Percentiles rank a stretch among this genome's conserved stretches.
Conservation (phyloP, 2,113 vertebrate genomes). For the Seriola dumerili region DNA sequence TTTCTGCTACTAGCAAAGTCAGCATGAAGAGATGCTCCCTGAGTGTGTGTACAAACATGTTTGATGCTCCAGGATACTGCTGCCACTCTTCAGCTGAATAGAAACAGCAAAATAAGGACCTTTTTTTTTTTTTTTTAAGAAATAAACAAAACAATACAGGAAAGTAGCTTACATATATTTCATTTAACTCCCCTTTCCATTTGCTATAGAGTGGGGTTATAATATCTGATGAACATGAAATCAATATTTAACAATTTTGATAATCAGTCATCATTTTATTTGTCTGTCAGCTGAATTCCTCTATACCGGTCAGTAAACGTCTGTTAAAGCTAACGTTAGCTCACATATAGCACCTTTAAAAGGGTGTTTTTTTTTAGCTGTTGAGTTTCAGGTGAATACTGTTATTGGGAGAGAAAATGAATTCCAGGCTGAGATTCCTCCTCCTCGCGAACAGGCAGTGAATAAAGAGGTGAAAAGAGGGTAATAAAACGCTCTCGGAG, state of each 20-base stretch:
- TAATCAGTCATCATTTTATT: too few relatives aligned
- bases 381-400: background rate
- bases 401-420: slow-evolving; percentile 7
- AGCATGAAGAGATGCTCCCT: slow-evolving; percentile 64
- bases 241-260: too few relatives aligned
- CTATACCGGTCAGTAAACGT: too few relatives aligned
- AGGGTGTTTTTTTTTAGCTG: background rate
- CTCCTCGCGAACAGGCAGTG: background rate
- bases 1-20: slow-evolving; percentile 72
- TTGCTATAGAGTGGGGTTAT: too few relatives aligned
- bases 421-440: background rate
- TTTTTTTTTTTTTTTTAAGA: background rate
- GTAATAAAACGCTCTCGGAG: slow-evolving; percentile 20
- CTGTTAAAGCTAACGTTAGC: too few relatives aligned
- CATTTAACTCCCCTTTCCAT: too few relatives aligned
- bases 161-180: background rate
- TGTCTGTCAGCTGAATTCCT: too few relatives aligned
- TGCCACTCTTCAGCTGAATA: slow-evolving; percentile 24
- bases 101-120: slow-evolving; percentile 2
- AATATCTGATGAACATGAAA: too few relatives aligned
- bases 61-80: slow-evolving; percentile 46
- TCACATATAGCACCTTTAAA: background rate
- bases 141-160: slow-evolving; percentile 4
- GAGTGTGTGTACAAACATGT: slow-evolving; percentile 60
- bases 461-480: slow-evolving; percentile 27